Base-by-base conservation (phyloP, 2,888 invertebrate species). In the Eilema caniola region DNA sequence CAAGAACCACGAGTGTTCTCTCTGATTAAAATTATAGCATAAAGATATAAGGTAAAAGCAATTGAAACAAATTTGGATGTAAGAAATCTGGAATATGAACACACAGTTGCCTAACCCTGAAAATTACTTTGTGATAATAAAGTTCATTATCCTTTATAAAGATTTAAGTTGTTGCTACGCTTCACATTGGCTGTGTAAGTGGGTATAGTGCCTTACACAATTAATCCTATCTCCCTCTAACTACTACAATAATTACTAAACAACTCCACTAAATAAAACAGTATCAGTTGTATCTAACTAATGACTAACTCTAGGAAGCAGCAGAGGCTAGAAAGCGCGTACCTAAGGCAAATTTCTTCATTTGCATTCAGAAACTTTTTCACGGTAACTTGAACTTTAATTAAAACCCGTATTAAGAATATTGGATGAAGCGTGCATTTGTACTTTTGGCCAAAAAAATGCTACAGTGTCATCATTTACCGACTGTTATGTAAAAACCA, bases 371-470 rank as follows among this genome's bases (percentile, higher is more conserved):
- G 80, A 83, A 89, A 89, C 86, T 88, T 89, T 89, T 93, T 93
- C 92, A 93, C 92, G 93, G 91, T 83, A 88, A 87, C 90, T 90
- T 93, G 90, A 91, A 90, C 91, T 93, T 93, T 93, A 93, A 94
- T 94, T 93, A 93, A 92, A 93, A 92, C 89, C 85, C 88, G 86
- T 88, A 91, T 88, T 88, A 88, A 86, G 83, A 83, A 47, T 80
- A 80, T 74, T 81, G 85, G 84, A 86, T 85, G 83, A 82, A 77
- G 83, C 72, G 76, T 77, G 82, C 83, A 82, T 84, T 82, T 87
- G 84, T 85, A 88, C 73, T 84, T 69, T 41, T 16, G 70, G 79
- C 74, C 82, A 69, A 57, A 63, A 59, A 28, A 53, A 53, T 61
- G 47, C 25, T 67, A 28, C n/a, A 61, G 41, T 57, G 24, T 66